A percentile compares a stretch with the other conserved stretches of the same genome.
Conservation (phyloP, 2,113 vertebrate genomes). For the Xyrauchen texanus region DNA sequence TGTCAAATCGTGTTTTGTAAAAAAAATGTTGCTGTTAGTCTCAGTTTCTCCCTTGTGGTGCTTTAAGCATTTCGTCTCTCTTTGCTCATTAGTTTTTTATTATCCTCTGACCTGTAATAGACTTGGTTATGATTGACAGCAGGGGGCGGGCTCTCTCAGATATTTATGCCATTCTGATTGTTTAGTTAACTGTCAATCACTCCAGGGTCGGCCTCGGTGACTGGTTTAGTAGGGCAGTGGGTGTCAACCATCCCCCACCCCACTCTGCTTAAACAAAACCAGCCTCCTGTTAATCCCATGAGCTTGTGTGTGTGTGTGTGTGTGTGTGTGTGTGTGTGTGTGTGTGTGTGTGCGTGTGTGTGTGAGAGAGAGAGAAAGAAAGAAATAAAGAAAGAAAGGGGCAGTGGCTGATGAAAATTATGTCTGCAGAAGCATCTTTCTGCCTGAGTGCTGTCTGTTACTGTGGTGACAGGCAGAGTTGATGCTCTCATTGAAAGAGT, state of each 20-base stretch:
- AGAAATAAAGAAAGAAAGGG: neutral
- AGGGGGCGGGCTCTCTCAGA: neutral
- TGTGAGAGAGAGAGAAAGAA: too few relatives aligned
- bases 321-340: too few relatives aligned
- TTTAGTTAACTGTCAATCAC: slow-evolving; percentile 5
- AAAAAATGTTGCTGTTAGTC: neutral
- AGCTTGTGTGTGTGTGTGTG: slow-evolving; percentile 17
- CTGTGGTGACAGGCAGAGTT: slow-evolving; percentile 25
- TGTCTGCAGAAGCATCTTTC: neutral
- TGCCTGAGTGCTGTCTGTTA: slow-evolving; percentile 34
- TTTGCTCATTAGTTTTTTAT: slow-evolving; percentile 17
- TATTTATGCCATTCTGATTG: slow-evolving; percentile 35
- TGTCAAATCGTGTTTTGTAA: too few relatives aligned
- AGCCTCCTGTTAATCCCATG: slow-evolving; percentile 37
- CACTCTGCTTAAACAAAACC: slow-evolving; percentile 25
- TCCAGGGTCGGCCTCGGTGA: slow-evolving; percentile 21
- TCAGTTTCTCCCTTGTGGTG: neutral
- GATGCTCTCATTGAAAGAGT: too few relatives aligned
- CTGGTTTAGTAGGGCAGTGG: slow-evolving; percentile 42
- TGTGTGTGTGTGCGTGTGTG: too few relatives aligned
- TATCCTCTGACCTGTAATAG: neutral
- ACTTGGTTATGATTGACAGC: slow-evolving; percentile 8
- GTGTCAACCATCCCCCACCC: slow-evolving; percentile 31
- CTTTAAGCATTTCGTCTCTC: neutral
- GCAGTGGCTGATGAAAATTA: slow-evolving; percentile 6